Base-by-base conservation (phyloP, 2,888 invertebrate genomes). In the Imbricaverruca yamaguchii region DNA sequence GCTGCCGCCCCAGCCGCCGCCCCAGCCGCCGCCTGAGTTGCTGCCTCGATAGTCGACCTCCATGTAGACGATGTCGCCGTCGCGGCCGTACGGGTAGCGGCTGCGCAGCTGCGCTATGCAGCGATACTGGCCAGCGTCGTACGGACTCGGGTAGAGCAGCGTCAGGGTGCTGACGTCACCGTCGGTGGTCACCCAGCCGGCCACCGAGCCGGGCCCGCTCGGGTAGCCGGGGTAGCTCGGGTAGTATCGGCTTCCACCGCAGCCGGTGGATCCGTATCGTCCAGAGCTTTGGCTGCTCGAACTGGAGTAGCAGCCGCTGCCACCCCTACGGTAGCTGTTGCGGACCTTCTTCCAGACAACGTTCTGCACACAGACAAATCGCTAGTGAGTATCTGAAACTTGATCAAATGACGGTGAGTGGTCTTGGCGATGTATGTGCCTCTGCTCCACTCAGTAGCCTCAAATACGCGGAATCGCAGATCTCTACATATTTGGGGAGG, bases 141-240 rank as follows among this genome's bases (percentile, higher is more conserved):
- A 39, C 8, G 69, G 69, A 0, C 69, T 39, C 53, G 69, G 69
- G 69, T 69, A 39, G 39, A 25, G 25, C 39, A 69, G 69, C 3
- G 69, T 69, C 39, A 69, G 53, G 39, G 69, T 69, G 69, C 69
- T 69, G 53, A 69, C 69, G 69, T 69, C 69, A 0, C 69, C 18
- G 53, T 12, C 12, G 13, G 69, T 69, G 69, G 69, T 69, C 12
- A 69, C 69, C 69, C 69, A 69, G 69, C 69, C 69, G 39, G 69
- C 39, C 69, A 69, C 69, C 39, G 18, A 39, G 69, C 69, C 69
- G 69, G 25, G n/a, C 67, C 63, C 8, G 69, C 69, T 13, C 15
- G 39, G 18, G 39, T 53, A 69, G 69, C 25, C 9, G 9, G 23
- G 67, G 67, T 67, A 23, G 10, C 21, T 21, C 23, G 2, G 23